These are phyloP conservation scores for Griposia aprilina DNA, from an alignment of 2,888 invertebrate species.

Conservation along the genomic window DNA sequence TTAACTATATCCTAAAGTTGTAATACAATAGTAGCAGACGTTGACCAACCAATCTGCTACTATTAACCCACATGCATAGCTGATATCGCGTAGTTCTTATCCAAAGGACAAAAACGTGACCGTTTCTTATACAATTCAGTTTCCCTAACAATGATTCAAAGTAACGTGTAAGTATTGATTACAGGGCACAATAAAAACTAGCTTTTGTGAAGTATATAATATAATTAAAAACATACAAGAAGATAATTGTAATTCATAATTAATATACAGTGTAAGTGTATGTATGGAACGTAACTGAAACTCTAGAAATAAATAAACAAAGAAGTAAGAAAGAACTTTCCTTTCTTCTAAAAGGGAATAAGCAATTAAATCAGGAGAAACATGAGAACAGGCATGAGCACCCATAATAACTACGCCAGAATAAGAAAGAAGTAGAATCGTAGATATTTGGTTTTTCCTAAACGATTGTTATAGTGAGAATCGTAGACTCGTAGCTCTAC, in stretches of 20 bases:
- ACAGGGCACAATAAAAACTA: slow-evolving; percentile 12
- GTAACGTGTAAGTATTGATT: slow-evolving; percentile 22
- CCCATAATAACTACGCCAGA: neutral
- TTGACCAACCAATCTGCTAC: slow-evolving; percentile 31
- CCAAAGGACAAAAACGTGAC: slow-evolving; percentile 48
- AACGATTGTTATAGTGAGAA: neutral
- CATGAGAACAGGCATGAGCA: neutral
- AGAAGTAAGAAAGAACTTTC: neutral
- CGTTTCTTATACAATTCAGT: slow-evolving; percentile 48
- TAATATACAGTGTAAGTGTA: neutral
- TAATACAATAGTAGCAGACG: slow-evolving; percentile 13
- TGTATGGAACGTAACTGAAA: neutral
- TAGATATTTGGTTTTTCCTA: neutral
- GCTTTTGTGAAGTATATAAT: neutral
- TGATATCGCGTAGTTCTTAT: slow-evolving; percentile 31
- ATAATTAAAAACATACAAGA: neutral
- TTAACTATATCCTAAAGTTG: neutral
- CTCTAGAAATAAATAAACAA: neutral
- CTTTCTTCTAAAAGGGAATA: neutral
- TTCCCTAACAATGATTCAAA: slow-evolving; percentile 29
- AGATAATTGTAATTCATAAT: slow-evolving; percentile 1
- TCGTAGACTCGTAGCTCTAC: slow-evolving; percentile 6
- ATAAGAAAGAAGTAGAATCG: neutral
- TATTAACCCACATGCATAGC: slow-evolving; percentile 45
- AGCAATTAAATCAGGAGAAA: neutral